Base-by-base conservation (phyloP, 2,888 invertebrate genomes). In the Pardosa pseudoannulata region DNA sequence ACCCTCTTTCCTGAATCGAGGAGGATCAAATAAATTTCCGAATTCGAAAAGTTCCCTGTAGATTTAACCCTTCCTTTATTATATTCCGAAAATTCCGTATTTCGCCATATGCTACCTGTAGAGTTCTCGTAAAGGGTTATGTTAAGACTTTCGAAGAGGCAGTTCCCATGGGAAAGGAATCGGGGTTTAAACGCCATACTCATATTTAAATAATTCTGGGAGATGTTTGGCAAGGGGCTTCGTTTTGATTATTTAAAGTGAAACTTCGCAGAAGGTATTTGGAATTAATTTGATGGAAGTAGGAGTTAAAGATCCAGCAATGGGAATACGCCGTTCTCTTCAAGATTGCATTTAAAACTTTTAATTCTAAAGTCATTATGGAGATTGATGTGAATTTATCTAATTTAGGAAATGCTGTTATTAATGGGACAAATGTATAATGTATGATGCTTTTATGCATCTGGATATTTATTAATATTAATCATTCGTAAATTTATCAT, bases 41-140 rank as follows among this genome's bases (percentile, higher is more conserved):
- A 56, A 56, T 56, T 56, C 56, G 23, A 23, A 23, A 6, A 23
- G 46, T 56, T 36, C 56, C 56, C 56, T 23, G 11, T 23, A 23
- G 56, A 56, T 23, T 56, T 23, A 56, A 56, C 56, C 16, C 56
- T 56, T 56, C 56, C 23, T 23, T 56, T 56, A 56, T 56, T 56
- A 56, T 56, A 56, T 23, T 56, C 56, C 23, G 23, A 56, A 56
- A n/a, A 56, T 56, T 56, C 23, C 11, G 56, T 23, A 56, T 23
- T 23, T 56, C 56, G 56, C 56, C 56, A 56, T 56, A 56, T 56
- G 56, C 56, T 56, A 56, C 56, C 56, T 56, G 56, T 56, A 56
- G 56, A 19, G 19, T 23, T 5, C 13, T 16, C 56, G 23, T 19
- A 56, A 16, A 1, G 3, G 23, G 56, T 19, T 16, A 56, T 56